Evolutionary conservation across 2,113 vertebrate genomes (phyloP).

Genomic region (Laticauda laticaudata): DNA sequence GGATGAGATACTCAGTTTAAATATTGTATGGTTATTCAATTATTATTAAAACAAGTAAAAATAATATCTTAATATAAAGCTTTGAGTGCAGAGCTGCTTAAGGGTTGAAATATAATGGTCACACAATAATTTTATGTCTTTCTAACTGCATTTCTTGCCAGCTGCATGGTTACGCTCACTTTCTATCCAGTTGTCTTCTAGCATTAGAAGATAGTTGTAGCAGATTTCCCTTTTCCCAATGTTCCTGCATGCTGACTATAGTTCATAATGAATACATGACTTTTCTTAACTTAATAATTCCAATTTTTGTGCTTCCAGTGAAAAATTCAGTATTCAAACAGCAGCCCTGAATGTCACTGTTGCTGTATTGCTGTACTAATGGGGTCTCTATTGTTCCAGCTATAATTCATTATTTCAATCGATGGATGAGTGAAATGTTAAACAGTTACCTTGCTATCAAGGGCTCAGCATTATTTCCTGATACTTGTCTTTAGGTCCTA

Average conservation of each 20-base stretch:
- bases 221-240: not conserved
- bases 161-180: not conserved
- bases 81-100: not conserved
- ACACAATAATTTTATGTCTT: not conserved
- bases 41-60: not conserved
- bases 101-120: not conserved
- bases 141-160: not conserved
- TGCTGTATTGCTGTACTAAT: conserved; percentile 27
- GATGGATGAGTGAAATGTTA: conserved; percentile 7
- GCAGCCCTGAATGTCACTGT: conserved; percentile 34
- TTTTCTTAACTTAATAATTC: conserved; percentile 48
- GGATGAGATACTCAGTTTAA: not conserved
- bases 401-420: not conserved
- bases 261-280: conserved; percentile 50
- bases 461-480: not conserved
- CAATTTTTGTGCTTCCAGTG: conserved; percentile 27
- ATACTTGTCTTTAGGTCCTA: not conserved
- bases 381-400: not conserved
- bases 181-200: not conserved
- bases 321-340: conserved; percentile 48
- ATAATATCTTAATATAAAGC: not conserved
- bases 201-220: not conserved
- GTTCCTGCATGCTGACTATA: not conserved
- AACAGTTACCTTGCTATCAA: not conserved
- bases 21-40: not conserved